Conservation (phyloP, 2,888 invertebrate genomes). For the Bibio marci region DNA sequence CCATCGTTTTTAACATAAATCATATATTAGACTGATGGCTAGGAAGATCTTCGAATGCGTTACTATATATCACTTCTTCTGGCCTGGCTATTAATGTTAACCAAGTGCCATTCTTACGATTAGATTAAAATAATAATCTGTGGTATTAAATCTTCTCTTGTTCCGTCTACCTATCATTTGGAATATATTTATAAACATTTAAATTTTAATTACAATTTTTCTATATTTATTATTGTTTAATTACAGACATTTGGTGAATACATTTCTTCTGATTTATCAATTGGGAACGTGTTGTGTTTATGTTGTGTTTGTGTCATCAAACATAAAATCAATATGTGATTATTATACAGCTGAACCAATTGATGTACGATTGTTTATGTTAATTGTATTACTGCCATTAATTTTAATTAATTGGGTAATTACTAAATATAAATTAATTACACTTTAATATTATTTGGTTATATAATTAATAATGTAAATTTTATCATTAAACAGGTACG, state of each 20-base stretch:
- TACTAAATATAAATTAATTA: background rate
- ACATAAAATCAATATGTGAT: conserved; percentile 51
- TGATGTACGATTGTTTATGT: conserved; percentile 48
- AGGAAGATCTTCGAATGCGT: too few relatives aligned
- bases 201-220: too few relatives aligned
- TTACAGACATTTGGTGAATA: conserved; percentile 2
- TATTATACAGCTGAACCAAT: conserved; percentile 32
- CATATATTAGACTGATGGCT: too few relatives aligned
- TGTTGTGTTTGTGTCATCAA: conserved; percentile 76
- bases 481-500: conserved; percentile 26
- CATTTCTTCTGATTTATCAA: conserved; percentile 70
- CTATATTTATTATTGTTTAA: background rate
- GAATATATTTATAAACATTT: too few relatives aligned
- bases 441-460: background rate
- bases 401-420: conserved; percentile 59
- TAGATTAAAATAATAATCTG: too few relatives aligned
- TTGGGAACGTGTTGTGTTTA: conserved; percentile 85
- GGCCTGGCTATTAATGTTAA: too few relatives aligned
- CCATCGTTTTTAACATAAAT: too few relatives aligned
- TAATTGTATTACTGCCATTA: conserved; percentile 53
- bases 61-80: too few relatives aligned
- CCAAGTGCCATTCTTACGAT: too few relatives aligned
- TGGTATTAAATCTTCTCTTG: too few relatives aligned
- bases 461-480: too few relatives aligned
- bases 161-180: too few relatives aligned